Evolutionary conservation across 1,140 invertebrate species (phyloP).

Genomic region (Anoplophora glabripennis): DNA sequence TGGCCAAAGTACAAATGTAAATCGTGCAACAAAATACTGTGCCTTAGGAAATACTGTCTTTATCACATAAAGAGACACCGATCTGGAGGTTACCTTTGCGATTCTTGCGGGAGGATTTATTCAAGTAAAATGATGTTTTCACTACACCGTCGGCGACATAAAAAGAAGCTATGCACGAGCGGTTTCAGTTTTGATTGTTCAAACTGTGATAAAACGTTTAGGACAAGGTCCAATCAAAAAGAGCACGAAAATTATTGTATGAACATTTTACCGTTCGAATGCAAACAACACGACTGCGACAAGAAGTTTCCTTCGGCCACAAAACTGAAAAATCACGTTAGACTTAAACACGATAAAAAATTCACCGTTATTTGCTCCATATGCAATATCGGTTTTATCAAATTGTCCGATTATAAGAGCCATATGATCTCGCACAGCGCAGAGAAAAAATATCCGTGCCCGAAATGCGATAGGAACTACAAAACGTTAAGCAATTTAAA

Average conservation of each 20-base stretch:
- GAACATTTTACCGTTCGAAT: slow-evolving; percentile 37
- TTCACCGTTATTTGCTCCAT: slow-evolving; percentile 44
- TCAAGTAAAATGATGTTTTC: slow-evolving; percentile 14
- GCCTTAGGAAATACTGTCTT: slow-evolving; percentile 8
- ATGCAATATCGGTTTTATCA: slow-evolving; percentile 45
- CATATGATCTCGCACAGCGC: slow-evolving; percentile 41
- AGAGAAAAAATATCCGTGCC: slow-evolving; percentile 42
- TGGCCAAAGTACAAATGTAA: slow-evolving; percentile 28
- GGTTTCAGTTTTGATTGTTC: slow-evolving; percentile 17
- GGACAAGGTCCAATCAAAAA: slow-evolving; percentile 32
- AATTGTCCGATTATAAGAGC: slow-evolving; percentile 43
- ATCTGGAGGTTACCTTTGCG: slow-evolving; percentile 23
- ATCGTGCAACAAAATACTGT: slow-evolving; percentile 26
- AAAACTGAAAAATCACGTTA: slow-evolving; percentile 42
- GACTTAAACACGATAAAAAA: slow-evolving; percentile 45
- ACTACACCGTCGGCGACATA: slow-evolving; percentile 20
- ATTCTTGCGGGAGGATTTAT: slow-evolving; percentile 25
- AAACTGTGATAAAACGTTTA: slow-evolving; percentile 26
- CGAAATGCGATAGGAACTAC: slow-evolving; percentile 42
- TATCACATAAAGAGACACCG: slow-evolving; percentile 24
- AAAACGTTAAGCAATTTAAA: slow-evolving; percentile 46
- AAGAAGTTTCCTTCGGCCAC: slow-evolving; percentile 43
- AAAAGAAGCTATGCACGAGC: slow-evolving; percentile 10
- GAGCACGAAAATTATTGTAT: slow-evolving; percentile 44
- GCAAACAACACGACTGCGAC: slow-evolving; percentile 35